Conservation (phyloP, 1,140 invertebrate genomes). For the Augochlora pura region DNA sequence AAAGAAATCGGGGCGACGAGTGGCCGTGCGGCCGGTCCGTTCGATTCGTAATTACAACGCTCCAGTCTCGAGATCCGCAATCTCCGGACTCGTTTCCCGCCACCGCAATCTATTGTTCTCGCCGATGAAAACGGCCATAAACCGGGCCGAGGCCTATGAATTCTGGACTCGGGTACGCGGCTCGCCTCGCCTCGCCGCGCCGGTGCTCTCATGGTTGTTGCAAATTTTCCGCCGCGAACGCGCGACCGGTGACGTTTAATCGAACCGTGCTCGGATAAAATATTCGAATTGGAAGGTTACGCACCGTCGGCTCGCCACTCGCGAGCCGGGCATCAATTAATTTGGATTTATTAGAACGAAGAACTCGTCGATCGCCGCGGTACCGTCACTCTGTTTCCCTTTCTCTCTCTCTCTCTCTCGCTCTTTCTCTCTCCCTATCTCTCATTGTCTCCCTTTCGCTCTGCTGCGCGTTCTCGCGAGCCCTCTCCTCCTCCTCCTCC, state of each 20-base stretch:
- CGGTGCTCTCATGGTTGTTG: not conserved
- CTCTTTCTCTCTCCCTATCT: not conserved
- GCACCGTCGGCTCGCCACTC: slow-evolving; percentile 37
- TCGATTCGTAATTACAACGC: slow-evolving; percentile 25
- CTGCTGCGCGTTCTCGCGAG: not conserved
- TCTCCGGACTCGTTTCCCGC: slow-evolving; percentile 21
- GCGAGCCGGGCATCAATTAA: slow-evolving; percentile 49
- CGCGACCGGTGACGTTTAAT: slow-evolving; percentile 44
- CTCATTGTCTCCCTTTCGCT: not conserved
- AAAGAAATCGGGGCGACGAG: not conserved
- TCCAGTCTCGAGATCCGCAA: slow-evolving; percentile 44
- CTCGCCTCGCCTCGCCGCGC: no score
- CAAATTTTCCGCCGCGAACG: slow-evolving; percentile 6
- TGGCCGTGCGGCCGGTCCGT: not conserved
- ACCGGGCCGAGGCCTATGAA: not conserved
- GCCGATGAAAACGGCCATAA: slow-evolving; percentile 26
- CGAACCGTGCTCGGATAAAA: slow-evolving; percentile 35
- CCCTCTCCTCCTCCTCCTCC: not conserved
- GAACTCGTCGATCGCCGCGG: slow-evolving; percentile 40
- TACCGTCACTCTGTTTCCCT: not conserved
- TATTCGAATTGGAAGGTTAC: slow-evolving; percentile 42
- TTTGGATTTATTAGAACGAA: slow-evolving; percentile 62
- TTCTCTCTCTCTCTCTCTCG: not conserved
- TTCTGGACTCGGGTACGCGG: not conserved
- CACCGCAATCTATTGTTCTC: slow-evolving; percentile 26